Conservation (phyloP, 2,888 invertebrate species). For the Rhodophaea formosa region DNA sequence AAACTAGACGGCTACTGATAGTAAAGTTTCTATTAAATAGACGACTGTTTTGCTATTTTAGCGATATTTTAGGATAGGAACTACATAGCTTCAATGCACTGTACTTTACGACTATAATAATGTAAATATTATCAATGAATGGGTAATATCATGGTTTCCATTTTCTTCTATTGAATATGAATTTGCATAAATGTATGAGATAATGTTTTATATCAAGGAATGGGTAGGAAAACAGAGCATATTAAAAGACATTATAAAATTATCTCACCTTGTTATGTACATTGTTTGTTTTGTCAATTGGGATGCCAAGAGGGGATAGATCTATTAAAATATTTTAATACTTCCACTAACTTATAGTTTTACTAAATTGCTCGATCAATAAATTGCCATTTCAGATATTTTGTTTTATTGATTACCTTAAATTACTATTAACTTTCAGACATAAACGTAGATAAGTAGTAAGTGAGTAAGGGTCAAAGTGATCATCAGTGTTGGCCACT, state of each 20-base stretch:
- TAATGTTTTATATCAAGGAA: slow-evolving; percentile 1
- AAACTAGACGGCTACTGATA: slow-evolving; percentile 9
- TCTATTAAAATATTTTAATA: neutral
- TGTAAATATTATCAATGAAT: slow-evolving; percentile 1
- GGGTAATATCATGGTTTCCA: neutral
- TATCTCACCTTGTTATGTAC: neutral
- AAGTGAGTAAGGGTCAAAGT: no score
- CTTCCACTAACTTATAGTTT: neutral
- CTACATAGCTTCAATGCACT: slow-evolving; percentile 6
- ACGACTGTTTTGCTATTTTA: neutral
- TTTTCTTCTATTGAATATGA: neutral
- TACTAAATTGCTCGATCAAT: neutral
- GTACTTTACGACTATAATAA: neutral
- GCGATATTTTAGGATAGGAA: neutral
- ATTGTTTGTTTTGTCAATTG: neutral
- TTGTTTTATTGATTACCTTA: neutral
- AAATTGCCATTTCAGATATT: neutral
- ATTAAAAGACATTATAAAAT: slow-evolving; percentile 5
- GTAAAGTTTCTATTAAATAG: neutral
- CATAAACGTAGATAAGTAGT: no score
- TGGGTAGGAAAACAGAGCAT: neutral
- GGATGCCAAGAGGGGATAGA: neutral
- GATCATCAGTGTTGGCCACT: no score
- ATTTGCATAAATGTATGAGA: neutral
- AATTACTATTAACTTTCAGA: neutral